Evolutionary conservation across 2,797 vertebrate genomes (phyloP).

Genomic region (Poeciliopsis infans): DNA sequence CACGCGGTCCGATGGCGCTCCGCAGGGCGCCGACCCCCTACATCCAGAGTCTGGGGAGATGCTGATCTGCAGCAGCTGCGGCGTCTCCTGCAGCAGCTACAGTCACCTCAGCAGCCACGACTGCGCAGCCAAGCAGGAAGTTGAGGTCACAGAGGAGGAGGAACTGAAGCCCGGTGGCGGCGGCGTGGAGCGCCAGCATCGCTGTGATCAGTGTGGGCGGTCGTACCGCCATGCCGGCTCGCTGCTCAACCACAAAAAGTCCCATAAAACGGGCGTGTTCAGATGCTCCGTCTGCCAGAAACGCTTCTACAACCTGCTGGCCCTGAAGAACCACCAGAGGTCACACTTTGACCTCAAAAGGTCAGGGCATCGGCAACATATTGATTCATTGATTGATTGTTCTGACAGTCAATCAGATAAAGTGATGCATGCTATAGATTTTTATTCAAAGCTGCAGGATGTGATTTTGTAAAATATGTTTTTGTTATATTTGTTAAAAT

Average conservation of each 20-base stretch:
- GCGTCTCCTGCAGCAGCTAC: constrained; percentile 75
- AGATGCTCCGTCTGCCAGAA: constrained; percentile 90
- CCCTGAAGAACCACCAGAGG: constrained; percentile 92
- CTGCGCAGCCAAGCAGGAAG: constrained; percentile 68
- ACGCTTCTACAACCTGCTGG: constrained; percentile 91
- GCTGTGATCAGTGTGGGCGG: constrained; percentile 88
- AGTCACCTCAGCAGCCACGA: constrained; percentile 76
- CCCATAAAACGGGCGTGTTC: constrained; percentile 91
- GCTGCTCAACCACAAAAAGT: constrained; percentile 93
- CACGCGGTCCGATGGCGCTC: constrained; percentile 75
- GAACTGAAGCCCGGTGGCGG: constrained; percentile 10
- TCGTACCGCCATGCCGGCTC: constrained; percentile 90
- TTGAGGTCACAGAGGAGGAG: constrained; percentile 37
- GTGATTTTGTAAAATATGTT: too few relatives aligned
- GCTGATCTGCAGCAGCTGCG: constrained; percentile 86
- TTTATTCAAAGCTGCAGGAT: too few relatives aligned
- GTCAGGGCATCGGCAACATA: constrained; percentile 57
- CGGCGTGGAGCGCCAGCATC: constrained; percentile 77
- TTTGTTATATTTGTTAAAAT: too few relatives aligned
- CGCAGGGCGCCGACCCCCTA: constrained; percentile 72
- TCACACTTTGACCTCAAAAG: constrained; percentile 92
- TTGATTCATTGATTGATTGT: too few relatives aligned
- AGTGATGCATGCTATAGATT: too few relatives aligned
- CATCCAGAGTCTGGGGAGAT: constrained; percentile 73
- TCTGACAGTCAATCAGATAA: too few relatives aligned